Base-by-base conservation (phyloP, 2,113 vertebrate genomes). In the Grus americana region DNA sequence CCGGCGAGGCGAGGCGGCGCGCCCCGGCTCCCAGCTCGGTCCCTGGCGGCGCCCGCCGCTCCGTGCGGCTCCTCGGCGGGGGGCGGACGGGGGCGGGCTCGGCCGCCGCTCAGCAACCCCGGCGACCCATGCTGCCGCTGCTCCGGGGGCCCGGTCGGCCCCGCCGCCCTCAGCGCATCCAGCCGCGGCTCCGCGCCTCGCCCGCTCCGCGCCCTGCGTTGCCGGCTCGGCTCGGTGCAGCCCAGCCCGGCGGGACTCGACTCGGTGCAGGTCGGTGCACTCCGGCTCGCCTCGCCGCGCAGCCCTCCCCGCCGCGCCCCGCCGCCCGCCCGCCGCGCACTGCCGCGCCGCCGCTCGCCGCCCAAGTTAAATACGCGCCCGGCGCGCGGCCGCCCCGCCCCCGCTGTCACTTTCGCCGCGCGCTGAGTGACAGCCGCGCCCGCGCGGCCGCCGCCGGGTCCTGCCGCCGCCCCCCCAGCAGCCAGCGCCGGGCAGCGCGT, bases 331-430 rank as follows among this genome's bases (percentile, higher is more conserved):
- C 85, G 66, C 59, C 61, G 97, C 98, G 97, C 98, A 97, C 98
- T 98, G 97, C 97, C 97, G 96, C 96, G 97, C 98, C 97, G 95
- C 95, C 89, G 94, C 94, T 94, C 98, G 97, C 97, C 94, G 98
- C 98, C 98, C 98, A 98, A 98, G 98, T 98, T 99, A 99, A 99
- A 99, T 99, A 99, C 98, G 98, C 98, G 97, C 97, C 98, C 93
- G 96, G 97, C 97, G 97, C 98, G 96, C 97, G 38, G 38, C 98
- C 98, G 97, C 97, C 97, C 95, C 98, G 97, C 98, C 98, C 98
- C 98, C 96, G 94, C 97, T 97, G 98, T 98, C 98, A 98, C 98
- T 98, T 98, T 98, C 98, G 91, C 98, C 81, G 61, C 71, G 36
- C 74, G 96, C 94, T 98, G 98, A 98, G 98, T 98, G 98, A 98